These are phyloP conservation scores for Patella pellucida DNA, from an alignment of 2,888 invertebrate species.

Conservation along the genomic window DNA sequence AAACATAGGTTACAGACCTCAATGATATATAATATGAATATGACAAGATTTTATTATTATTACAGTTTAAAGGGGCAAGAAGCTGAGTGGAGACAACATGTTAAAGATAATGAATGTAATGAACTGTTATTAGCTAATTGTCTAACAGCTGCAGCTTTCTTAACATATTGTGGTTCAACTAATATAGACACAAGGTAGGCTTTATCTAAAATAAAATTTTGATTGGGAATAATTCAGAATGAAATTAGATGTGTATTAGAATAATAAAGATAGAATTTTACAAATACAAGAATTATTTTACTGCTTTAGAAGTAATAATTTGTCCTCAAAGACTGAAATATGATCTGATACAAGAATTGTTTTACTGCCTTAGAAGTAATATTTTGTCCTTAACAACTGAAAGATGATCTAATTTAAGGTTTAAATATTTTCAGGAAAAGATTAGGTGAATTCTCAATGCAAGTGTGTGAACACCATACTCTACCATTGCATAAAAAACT, in stretches of 20 bases:
- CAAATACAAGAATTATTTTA: too few relatives aligned
- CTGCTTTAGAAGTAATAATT: neutral
- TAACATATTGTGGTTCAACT: conserved; percentile 68
- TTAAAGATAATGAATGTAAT: conserved; percentile 65
- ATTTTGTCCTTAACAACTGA: neutral
- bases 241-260: neutral
- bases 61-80: conserved; percentile 67
- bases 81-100: conserved; percentile 63
- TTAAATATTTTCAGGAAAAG: conserved; percentile 49
- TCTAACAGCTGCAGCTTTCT: conserved; percentile 67
- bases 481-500: conserved; percentile 60
- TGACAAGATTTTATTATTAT: conserved; percentile 8
- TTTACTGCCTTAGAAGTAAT: neutral
- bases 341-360: neutral
- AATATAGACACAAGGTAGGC: conserved; percentile 65
- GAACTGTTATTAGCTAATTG: conserved; percentile 68
- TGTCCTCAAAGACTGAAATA: neutral
- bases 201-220: conserved; percentile 1
- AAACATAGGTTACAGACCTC: too few relatives aligned
- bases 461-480: conserved; percentile 67
- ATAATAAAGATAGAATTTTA: too few relatives aligned
- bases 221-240: conserved; percentile 7
- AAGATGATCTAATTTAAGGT: neutral
- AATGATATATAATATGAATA: too few relatives aligned
- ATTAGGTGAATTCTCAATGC: conserved; percentile 68